Base-by-base conservation (phyloP, 2,113 vertebrate genomes). In the Stigmatopora argus region DNA sequence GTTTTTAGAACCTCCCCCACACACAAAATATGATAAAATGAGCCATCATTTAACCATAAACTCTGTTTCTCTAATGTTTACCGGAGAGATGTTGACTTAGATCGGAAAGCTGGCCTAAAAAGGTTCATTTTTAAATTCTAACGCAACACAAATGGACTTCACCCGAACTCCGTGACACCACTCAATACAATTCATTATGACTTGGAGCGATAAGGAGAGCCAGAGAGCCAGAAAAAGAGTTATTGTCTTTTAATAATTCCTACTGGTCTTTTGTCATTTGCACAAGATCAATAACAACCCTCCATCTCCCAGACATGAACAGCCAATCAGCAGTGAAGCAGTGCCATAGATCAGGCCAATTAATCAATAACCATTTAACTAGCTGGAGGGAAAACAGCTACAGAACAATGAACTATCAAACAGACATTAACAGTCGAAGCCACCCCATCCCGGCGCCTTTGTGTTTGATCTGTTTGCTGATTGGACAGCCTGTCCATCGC, bases 361-460 rank as follows among this genome's bases (percentile, higher is more conserved):
- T 78, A 87, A 87, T 89, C 87, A 79, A 89, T 89, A 87, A 71
- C 81, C 84, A 89, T 89, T 89, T 86, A 86, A 82, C 80, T 75
- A 76, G 85, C 68, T 77, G 81, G 80, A 87, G 72, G 79, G 85
- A 84, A 85, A 87, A 86, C 85, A 85, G 85, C 80, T 71, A 69
- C 80, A 84, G 83, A 85, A 87, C 80, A 87, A 86, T 87, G 84
- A 71, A 79, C 83, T 82, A 85, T 86, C 80, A 86, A 86, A 83
- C 68, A 34, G 64, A 70, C 80, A 86, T 87, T 85, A 89, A 85
- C 83, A 81, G 73, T 65, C 35, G 62, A 64, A 71, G 79, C 78
- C 80, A 73, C 76, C 44, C 72, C 38, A 65, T 84, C 81, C 73
- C 4, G 74, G 72, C 72, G 80, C 72, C 51, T 74, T 73, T 80